Conservation (phyloP, 1,140 invertebrate species). For the Drosophila azteca region DNA sequence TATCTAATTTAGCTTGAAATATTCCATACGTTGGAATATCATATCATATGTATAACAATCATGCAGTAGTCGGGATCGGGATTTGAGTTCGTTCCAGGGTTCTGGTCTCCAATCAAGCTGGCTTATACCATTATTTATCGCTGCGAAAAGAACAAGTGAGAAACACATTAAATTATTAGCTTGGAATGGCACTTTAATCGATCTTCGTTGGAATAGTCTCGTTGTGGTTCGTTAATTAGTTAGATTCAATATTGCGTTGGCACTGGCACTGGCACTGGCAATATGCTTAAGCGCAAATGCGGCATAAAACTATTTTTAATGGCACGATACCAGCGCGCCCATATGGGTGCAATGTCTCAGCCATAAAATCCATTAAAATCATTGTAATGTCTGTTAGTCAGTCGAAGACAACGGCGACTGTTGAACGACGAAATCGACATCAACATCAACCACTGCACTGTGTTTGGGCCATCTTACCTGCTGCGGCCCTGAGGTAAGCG, state of each 20-base stretch:
- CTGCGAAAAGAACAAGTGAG: conserved; percentile 29
- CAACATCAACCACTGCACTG: conserved; percentile 16
- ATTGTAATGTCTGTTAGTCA: conserved; percentile 77
- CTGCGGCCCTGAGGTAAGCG: conserved; percentile 28
- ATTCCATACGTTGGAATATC: conserved; percentile 16
- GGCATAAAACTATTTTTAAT: conserved; percentile 61
- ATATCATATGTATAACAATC: conserved; percentile 34
- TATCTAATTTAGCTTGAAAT: conserved; percentile 30
- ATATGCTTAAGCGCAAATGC: conserved; percentile 54
- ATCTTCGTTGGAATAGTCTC: background rate
- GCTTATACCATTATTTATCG: conserved; percentile 56
- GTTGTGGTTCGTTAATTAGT: conserved; percentile 40
- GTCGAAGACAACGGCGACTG: conserved; percentile 45
- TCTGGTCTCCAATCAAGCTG: conserved; percentile 8
- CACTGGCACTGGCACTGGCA: conserved; percentile 33
- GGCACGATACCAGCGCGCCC: conserved; percentile 54
- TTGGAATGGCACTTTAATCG: conserved; percentile 8
- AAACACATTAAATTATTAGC: conserved; percentile 25
- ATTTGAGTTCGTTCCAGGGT: conserved; percentile 4
- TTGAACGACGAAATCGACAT: conserved; percentile 18
- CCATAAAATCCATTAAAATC: conserved; percentile 78
- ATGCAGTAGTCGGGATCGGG: conserved; percentile 2
- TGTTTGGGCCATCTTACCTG: conserved; percentile 55
- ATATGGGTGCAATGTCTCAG: conserved; percentile 70
- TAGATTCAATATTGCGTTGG: conserved; percentile 47